Conservation (phyloP, 2,113 vertebrate species). For the Gymnarchus niloticus region DNA sequence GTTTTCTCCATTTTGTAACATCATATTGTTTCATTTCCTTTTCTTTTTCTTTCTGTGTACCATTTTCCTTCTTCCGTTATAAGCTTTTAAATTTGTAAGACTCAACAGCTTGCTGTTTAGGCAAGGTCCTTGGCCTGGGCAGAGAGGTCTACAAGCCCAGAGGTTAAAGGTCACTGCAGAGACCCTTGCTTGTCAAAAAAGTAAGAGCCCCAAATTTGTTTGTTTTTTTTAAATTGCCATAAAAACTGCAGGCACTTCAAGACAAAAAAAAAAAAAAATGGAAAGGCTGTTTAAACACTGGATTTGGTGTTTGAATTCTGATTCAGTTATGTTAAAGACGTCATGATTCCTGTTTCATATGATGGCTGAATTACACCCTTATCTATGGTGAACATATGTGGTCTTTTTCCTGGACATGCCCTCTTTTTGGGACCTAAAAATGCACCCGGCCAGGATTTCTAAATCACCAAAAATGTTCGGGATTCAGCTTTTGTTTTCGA, state of each 20-base stretch:
- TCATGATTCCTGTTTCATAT: background rate
- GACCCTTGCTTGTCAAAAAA: background rate
- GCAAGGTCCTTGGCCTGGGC: background rate
- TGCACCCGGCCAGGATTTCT: no score
- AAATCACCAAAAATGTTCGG: no score
- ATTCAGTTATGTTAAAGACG: background rate
- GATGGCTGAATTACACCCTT: background rate
- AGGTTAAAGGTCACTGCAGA: background rate
- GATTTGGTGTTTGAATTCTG: background rate
- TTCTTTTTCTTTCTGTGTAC: background rate
- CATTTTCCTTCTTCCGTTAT: background rate
- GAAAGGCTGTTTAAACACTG: background rate
- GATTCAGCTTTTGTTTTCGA: no score
- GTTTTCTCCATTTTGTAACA: constrained; percentile 20
- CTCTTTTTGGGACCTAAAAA: no score
- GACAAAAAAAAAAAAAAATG: background rate
- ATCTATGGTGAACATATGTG: background rate
- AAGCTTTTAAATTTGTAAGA: background rate
- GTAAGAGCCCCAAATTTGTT: background rate
- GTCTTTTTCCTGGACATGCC: no score
- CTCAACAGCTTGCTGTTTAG: background rate
- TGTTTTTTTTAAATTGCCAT: background rate
- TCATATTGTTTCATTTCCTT: background rate
- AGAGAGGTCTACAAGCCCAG: background rate
- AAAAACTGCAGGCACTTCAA: background rate